These are phyloP conservation scores for Pseudeuparius sepicola DNA, from an alignment of 2,888 invertebrate genomes.

Conservation along the genomic window DNA sequence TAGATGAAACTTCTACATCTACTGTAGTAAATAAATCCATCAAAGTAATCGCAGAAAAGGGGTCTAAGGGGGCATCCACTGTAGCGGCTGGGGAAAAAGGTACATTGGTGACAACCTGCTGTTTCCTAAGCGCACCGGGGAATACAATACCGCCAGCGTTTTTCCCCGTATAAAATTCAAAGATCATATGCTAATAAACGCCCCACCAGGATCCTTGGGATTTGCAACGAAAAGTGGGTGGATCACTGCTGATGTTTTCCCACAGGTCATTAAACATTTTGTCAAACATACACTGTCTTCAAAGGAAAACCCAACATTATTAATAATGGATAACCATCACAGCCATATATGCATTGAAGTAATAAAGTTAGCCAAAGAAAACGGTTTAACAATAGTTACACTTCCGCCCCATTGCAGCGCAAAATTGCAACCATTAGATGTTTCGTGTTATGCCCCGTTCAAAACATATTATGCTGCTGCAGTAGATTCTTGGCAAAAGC, in stretches of 20 bases:
- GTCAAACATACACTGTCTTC: slow-evolving; percentile 18
- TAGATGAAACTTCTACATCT: too few relatives aligned
- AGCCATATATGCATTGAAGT: slow-evolving; percentile 28
- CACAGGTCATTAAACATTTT: slow-evolving; percentile 30
- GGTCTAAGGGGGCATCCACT: too few relatives aligned
- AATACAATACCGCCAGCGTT: slow-evolving; percentile 26
- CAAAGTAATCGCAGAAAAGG: too few relatives aligned
- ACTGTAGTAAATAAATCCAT: too few relatives aligned
- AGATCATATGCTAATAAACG: too few relatives aligned
- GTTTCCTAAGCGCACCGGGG: slow-evolving; percentile 29
- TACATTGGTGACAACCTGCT: slow-evolving; percentile 29
- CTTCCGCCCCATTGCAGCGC: slow-evolving; percentile 35
- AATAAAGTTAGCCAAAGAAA: slow-evolving; percentile 31
- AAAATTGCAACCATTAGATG: slow-evolving; percentile 37
- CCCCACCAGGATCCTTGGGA: slow-evolving; percentile 30
- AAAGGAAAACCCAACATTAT: slow-evolving; percentile 26
- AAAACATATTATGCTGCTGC: slow-evolving; percentile 30
- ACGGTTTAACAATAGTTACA: slow-evolving; percentile 34
- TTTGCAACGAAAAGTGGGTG: slow-evolving; percentile 14
- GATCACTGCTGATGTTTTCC: slow-evolving; percentile 14
- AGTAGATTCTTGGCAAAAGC: slow-evolving; percentile 32
- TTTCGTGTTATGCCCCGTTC: slow-evolving; percentile 35
- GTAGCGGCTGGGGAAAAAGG: slow-evolving; percentile 30
- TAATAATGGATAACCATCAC: slow-evolving; percentile 34
- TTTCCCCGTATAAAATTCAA: too few relatives aligned